Evolutionary conservation across 2,888 invertebrate species (phyloP).

Genomic region (Troides helena): DNA sequence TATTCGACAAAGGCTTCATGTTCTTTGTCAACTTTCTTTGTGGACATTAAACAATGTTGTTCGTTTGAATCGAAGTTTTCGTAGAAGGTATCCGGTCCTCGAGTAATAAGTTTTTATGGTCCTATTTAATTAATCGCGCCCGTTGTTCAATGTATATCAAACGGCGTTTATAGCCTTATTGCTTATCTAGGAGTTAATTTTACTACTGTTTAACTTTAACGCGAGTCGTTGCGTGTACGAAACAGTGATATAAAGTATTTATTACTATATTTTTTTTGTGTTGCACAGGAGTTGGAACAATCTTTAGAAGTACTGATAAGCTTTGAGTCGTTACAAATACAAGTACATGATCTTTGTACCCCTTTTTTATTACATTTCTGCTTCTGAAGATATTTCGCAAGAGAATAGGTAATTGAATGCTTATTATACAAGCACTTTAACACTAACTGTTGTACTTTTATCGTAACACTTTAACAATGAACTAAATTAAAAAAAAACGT

Average conservation of each 20-base stretch:
- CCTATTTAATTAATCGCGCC: slow-evolving; percentile 27
- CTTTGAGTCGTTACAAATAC: neutral
- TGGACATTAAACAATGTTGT: slow-evolving; percentile 20
- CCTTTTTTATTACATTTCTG: neutral
- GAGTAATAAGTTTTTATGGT: slow-evolving; percentile 29
- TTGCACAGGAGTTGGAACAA: neutral
- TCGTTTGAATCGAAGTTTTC: slow-evolving; percentile 22
- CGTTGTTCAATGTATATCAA: slow-evolving; percentile 28
- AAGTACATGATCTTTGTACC: neutral
- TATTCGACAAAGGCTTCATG: slow-evolving; percentile 30
- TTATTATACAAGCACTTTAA: neutral
- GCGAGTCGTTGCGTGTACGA: slow-evolving; percentile 28
- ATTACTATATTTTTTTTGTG: slow-evolving; percentile 6
- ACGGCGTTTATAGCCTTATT: slow-evolving; percentile 28
- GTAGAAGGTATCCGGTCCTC: slow-evolving; percentile 20
- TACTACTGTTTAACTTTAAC: slow-evolving; percentile 30
- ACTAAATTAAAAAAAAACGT: too few relatives aligned
- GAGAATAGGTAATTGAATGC: neutral
- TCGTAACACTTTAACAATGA: too few relatives aligned
- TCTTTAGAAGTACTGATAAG: neutral
- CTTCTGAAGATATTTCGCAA: neutral
- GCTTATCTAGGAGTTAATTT: slow-evolving; percentile 31
- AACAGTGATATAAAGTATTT: slow-evolving; percentile 28
- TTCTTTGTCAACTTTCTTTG: slow-evolving; percentile 30
- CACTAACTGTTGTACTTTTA: too few relatives aligned